Conservation (phyloP, 2,113 vertebrate genomes). For the Lethenteron reissneri region DNA sequence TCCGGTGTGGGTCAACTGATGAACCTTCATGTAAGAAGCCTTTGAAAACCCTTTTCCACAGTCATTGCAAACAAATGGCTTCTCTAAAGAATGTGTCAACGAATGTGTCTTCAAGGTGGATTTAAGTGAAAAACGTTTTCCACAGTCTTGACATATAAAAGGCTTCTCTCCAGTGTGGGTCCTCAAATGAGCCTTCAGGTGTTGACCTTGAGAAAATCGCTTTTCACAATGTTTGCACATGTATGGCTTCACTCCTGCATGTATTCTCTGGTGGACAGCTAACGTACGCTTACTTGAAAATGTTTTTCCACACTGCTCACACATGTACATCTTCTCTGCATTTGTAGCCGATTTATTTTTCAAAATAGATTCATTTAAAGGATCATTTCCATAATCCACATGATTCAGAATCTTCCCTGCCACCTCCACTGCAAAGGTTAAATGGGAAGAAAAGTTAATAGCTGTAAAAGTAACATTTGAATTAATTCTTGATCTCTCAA, state of each 20-base stretch:
- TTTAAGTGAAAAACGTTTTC: neutral
- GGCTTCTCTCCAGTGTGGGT: constrained; percentile 4
- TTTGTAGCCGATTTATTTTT: too few species aligned
- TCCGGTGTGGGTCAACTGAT: too few species aligned
- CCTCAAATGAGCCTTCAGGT: neutral
- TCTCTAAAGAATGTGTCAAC: neutral
- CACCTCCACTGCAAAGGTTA: too few species aligned
- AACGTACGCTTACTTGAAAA: neutral
- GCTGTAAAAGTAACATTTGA: too few species aligned
- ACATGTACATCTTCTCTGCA: constrained; percentile 10
- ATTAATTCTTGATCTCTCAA: too few species aligned
- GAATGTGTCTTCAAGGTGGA: constrained; percentile 7
- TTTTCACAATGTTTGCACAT: neutral
- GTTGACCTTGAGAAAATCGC: constrained; percentile 12
- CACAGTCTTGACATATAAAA: neutral
- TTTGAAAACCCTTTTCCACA: constrained; percentile 10
- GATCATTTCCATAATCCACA: too few species aligned
- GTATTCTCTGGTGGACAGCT: constrained; percentile 1
- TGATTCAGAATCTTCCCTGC: too few species aligned
- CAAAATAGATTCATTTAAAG: too few species aligned
- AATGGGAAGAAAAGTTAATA: too few species aligned
- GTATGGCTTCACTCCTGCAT: neutral
- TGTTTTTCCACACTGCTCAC: constrained; percentile 3
- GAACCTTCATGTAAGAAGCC: too few species aligned
- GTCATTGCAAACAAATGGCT: constrained; percentile 9